Conservation (phyloP, 2,888 invertebrate species). For the Perizoma flavofasciatum region DNA sequence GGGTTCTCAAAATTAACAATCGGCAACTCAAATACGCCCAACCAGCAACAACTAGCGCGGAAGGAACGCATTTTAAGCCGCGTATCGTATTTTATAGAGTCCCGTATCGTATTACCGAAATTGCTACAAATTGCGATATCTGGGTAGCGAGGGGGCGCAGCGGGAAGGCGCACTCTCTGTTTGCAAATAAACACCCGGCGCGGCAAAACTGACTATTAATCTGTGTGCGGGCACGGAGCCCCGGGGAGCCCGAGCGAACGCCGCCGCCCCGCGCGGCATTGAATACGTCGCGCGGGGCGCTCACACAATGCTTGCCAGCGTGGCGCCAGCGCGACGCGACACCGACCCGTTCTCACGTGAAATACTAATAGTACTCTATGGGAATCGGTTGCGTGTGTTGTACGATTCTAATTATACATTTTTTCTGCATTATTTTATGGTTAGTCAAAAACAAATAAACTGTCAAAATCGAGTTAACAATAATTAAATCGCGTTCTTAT, state of each 20-base stretch:
- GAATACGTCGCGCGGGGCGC: slow-evolving; percentile 47
- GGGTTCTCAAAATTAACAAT: slow-evolving; percentile 15
- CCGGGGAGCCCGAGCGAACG: slow-evolving; percentile 14
- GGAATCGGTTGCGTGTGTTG: slow-evolving; percentile 21
- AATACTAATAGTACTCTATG: slow-evolving; percentile 54
- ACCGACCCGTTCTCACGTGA: slow-evolving; percentile 67
- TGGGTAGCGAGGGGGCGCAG: slow-evolving; percentile 51
- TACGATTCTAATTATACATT: slow-evolving; percentile 10
- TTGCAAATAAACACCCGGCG: slow-evolving; percentile 82
- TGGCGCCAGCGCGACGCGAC: slow-evolving; percentile 55
- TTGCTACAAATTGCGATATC: slow-evolving; percentile 72
- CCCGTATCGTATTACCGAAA: slow-evolving; percentile 66
- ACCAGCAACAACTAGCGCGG: slow-evolving; percentile 12
- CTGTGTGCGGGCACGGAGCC: slow-evolving; percentile 22
- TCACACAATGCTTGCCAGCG: slow-evolving; percentile 70
- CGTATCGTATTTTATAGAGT: slow-evolving; percentile 31
- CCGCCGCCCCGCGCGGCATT: slow-evolving; percentile 25
- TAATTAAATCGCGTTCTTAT: too few relatives aligned
- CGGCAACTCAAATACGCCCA: slow-evolving; percentile 13
- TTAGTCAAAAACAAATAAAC: too few relatives aligned
- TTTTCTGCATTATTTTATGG: slow-evolving; percentile 1
- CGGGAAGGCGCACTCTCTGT: slow-evolving; percentile 71
- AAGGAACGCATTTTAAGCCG: slow-evolving; percentile 25
- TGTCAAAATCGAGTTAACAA: too few relatives aligned
- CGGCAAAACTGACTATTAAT: slow-evolving; percentile 39